Percentiles rank a stretch among this genome's conserved stretches.
Conservation (phyloP, 2,797 vertebrate species). For the Chelon auratus region DNA sequence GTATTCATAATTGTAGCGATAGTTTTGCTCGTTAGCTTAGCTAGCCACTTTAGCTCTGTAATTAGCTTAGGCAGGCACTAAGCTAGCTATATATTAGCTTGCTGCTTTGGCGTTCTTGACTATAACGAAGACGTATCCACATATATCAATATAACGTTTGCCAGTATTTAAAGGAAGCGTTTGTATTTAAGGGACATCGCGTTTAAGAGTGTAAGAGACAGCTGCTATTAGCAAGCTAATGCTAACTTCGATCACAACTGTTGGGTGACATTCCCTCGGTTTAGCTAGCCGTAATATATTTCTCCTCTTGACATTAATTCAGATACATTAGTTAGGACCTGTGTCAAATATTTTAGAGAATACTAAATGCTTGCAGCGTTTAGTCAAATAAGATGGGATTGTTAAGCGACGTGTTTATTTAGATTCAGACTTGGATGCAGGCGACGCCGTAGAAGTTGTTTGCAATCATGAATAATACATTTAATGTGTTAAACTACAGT, state of each 20-base stretch:
- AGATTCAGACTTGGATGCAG: background rate
- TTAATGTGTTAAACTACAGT: background rate
- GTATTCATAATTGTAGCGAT: background rate
- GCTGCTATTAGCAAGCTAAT: background rate
- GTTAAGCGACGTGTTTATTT: background rate
- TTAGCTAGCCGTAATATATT: background rate
- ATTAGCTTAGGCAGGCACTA: conserved; percentile 35
- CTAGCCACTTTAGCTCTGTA: conserved; percentile 28
- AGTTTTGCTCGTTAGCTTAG: background rate
- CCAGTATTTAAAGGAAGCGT: background rate
- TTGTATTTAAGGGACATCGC: no score
- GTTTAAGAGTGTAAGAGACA: no score
- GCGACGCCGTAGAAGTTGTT: background rate
- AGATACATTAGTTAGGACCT: background rate
- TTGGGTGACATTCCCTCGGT: background rate
- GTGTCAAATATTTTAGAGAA: rapidly evolving
- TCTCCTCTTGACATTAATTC: no score
- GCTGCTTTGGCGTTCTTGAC: conserved; percentile 2
- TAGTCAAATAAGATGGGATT: background rate
- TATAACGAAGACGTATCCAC: background rate
- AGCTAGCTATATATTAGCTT: conserved; percentile 27
- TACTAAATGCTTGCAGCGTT: background rate
- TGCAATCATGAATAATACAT: background rate
- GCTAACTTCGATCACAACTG: conserved; percentile 29
- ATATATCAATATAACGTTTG: background rate